Evolutionary conservation across 2,888 invertebrate genomes (phyloP).

Genomic region (Eubasilissa splendida): DNA sequence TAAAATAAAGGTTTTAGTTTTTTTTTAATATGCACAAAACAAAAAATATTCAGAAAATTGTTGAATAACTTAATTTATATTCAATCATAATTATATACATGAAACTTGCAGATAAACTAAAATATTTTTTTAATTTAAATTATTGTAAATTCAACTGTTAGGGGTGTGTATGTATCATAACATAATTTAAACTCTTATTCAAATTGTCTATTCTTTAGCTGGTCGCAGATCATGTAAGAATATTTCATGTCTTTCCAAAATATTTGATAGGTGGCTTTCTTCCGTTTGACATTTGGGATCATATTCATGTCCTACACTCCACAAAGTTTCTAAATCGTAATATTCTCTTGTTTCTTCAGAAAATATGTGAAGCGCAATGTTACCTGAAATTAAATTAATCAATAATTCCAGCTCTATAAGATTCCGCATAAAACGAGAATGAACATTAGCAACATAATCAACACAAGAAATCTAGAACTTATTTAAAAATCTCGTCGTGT

Average conservation of each 20-base stretch:
- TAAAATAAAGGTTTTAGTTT: neutral
- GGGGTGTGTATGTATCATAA: no score
- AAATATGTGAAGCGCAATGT: slow-evolving; percentile 93
- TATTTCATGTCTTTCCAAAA: slow-evolving; percentile 79
- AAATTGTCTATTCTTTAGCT: slow-evolving; percentile 62
- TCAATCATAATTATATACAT: neutral
- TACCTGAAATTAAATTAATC: slow-evolving; percentile 75
- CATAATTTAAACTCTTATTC: no score
- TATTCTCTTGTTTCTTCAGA: slow-evolving; percentile 77
- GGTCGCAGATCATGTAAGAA: slow-evolving; percentile 78
- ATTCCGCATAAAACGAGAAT: no score
- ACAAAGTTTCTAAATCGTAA: slow-evolving; percentile 93
- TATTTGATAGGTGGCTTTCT: slow-evolving; percentile 74
- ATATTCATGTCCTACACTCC: slow-evolving; percentile 89
- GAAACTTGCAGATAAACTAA: neutral
- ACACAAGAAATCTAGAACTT: no score
- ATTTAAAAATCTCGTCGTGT: no score
- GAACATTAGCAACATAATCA: no score
- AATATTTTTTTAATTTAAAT: neutral
- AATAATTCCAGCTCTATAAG: no score
- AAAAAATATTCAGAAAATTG: neutral
- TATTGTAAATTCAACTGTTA: no score
- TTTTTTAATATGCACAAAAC: neutral
- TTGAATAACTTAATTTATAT: neutral
- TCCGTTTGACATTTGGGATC: slow-evolving; percentile 80